Evolutionary conservation across 2,888 invertebrate genomes (phyloP).

Genomic region (Catotricha subobsoleta): DNA sequence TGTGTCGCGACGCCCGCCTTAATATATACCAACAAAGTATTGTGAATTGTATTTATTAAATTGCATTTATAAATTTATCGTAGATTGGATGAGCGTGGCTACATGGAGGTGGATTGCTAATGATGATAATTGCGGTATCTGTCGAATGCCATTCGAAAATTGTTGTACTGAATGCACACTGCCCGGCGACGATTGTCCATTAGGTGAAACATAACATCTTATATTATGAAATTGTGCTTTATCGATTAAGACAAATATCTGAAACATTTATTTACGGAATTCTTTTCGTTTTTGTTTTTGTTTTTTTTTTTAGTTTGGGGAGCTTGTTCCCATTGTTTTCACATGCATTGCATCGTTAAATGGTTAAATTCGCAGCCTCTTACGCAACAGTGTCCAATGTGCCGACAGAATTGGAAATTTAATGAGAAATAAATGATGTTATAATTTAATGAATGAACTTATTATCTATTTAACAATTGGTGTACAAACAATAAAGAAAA

Average conservation of each 20-base stretch:
- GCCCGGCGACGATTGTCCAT: slow-evolving; percentile 93
- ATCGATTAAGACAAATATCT: not conserved
- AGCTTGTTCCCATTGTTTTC: slow-evolving; percentile 96
- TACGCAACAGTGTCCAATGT: slow-evolving; percentile 87
- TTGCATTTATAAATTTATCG: slow-evolving; percentile 11
- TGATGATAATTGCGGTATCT: slow-evolving; percentile 98
- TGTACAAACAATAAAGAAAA: too few species aligned
- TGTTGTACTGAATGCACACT: slow-evolving; percentile 95
- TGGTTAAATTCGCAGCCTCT: slow-evolving; percentile 90
- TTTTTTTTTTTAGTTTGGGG: slow-evolving; percentile 58
- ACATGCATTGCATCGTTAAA: slow-evolving; percentile 99
- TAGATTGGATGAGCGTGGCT: slow-evolving; percentile 88
- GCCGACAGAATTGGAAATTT: slow-evolving; percentile 98
- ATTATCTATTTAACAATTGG: too few species aligned
- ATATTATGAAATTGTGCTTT: not conserved
- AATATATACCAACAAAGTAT: not conserved
- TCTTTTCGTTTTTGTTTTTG: too few species aligned
- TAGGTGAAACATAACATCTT: too few species aligned
- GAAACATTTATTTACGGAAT: too few species aligned
- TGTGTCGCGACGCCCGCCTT: too few species aligned
- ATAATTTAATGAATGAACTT: too few species aligned
- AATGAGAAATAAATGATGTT: slow-evolving; percentile 60
- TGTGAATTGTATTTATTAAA: not conserved
- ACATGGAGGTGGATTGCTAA: slow-evolving; percentile 99
- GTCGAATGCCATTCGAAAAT: slow-evolving; percentile 96